Percentiles rank a stretch among this genome's conserved stretches.
Evolutionary conservation across 1,140 invertebrate genomes (phyloP).

Genomic region (Drosophila hydei): DNA sequence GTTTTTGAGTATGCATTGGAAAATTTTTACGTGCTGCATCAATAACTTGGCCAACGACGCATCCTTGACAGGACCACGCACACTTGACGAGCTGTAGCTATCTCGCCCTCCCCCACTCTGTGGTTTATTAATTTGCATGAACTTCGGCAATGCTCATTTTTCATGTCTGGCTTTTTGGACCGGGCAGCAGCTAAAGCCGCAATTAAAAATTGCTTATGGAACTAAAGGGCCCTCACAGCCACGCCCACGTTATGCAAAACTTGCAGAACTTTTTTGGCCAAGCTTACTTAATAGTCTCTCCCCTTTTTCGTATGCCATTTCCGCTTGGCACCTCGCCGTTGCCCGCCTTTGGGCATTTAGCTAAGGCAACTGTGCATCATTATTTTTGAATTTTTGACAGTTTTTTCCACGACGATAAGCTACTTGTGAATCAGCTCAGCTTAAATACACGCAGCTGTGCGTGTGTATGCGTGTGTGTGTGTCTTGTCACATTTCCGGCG

Average conservation of each 20-base stretch:
- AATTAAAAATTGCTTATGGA: slow-evolving; percentile 81
- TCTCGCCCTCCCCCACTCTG: slow-evolving; percentile 18
- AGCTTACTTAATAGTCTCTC: slow-evolving; percentile 67
- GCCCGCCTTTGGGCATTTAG: slow-evolving; percentile 55
- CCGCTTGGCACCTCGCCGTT: slow-evolving; percentile 36
- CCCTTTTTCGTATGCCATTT: slow-evolving; percentile 48
- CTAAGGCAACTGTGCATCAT: slow-evolving; percentile 69
- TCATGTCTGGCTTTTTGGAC: slow-evolving; percentile 45
- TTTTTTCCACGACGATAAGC: slow-evolving; percentile 73
- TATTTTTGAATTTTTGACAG: slow-evolving; percentile 81
- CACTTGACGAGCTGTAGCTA: slow-evolving; percentile 1
- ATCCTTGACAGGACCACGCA: slow-evolving; percentile 35
- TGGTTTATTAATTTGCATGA: slow-evolving; percentile 81
- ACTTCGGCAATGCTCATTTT: slow-evolving; percentile 72
- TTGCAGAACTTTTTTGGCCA: slow-evolving; percentile 46
- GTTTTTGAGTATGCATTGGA: slow-evolving; percentile 50
- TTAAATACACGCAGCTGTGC: slow-evolving; percentile 51
- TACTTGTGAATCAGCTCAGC: slow-evolving; percentile 78
- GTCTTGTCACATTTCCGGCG: slow-evolving; percentile 73
- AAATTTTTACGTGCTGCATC: slow-evolving; percentile 55
- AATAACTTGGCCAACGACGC: slow-evolving; percentile 58
- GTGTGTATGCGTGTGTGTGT: slow-evolving; percentile 27
- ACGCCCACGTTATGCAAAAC: slow-evolving; percentile 50
- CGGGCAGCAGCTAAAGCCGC: slow-evolving; percentile 60
- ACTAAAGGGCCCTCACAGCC: slow-evolving; percentile 56